Base-by-base conservation (phyloP, 2,888 invertebrate species). In the Tanytarsus gracilentus region DNA sequence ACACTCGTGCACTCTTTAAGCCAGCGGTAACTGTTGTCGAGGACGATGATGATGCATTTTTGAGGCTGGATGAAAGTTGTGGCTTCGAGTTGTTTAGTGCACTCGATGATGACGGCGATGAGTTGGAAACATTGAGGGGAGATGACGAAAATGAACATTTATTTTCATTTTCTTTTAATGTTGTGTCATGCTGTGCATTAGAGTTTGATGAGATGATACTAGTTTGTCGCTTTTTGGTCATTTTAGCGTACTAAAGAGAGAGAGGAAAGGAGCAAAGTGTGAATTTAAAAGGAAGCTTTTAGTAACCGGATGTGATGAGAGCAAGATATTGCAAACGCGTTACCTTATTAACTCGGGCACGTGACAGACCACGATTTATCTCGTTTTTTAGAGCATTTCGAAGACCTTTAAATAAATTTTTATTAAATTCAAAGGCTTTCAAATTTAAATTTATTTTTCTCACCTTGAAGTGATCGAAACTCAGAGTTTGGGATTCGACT, bases 401-500 rank as follows among this genome's bases (percentile, higher is more conserved):
- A 51, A 86, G 73, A 18, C 44, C 33, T 33, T 4, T 11, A 33
- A 33, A 33, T 33, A 5, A 33, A 33, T 11, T 33, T 3, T 33
- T 33, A 11, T 33, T 2, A 11, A 11, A 7, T 29, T 5, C 9
- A 33, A 11, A 3, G 33, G n/a, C n/a, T 33, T 33, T 33, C 2
- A 3, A 9, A 33, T n/a, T 33, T 33, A 33, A 33, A 33, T 33
- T 29, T 7, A 29, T 7, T 33, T 33, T 5, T 33, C n/a, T 33
- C 9, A 61, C 87, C 84, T 63, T 78, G 72, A 63, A 89, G 71
- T 62, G 79, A 82, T 69, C 84, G 84, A 74, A 84, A 88, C 70
- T 87, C 89, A 11, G 90, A 88, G 71, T 84, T 80, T n/a, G 84
- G 83, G 63, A 92, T 73, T 63, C 91, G 81, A 55, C 88, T 87